Base-by-base conservation (phyloP, 2,797 vertebrate genomes). In the Ciconia nigra region DNA sequence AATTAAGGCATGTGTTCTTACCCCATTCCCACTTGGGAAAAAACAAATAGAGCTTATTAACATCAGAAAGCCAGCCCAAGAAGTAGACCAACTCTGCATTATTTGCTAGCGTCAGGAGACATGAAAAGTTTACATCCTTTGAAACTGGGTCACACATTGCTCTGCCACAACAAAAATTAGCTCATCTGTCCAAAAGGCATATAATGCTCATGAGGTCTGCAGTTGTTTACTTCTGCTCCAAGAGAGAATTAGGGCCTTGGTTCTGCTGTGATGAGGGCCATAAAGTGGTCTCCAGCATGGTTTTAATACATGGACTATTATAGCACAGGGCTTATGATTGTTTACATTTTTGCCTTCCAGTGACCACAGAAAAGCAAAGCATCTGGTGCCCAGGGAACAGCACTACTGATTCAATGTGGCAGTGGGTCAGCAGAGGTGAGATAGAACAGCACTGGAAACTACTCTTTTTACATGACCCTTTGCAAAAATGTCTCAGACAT, bases 131-230 rank as follows among this genome's bases (percentile, higher is more conserved):
- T 89, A 70, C 59, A 93, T 86, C 69, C 62, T 77, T 72, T 89
- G 51, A 87, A 97, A 93, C 52, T 85, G 74, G 89, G 94, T 93
- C 95, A 90, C 2, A 13, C 33, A 29, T 41, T 87, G 65, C 58
- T 96, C 77, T 87, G 84, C 74, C 78, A 87, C 94, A 92, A 87
- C 74, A 88, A 96, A 91, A 96, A 89, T 93, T 87, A 81, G 80
- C 69, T 92, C 87, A 90, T 87, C 79, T 92, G 91, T 94, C 92
- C 92, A 91, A 94, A 95, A 89, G 54, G 84, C 74, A 73, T 71
- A 76, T 86, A 94, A 89, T 79, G 58, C 91, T 95, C 65, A 61
- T 37, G 85, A 93, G 91, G 70, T 76, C 89, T 84, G 63, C 94
- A 81, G 35, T 35, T 94, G 82, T 92, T 97, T 96, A 93, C 58